Evolutionary conservation across 1,140 invertebrate species (phyloP).

Genomic region (Eubasilissa regina): DNA sequence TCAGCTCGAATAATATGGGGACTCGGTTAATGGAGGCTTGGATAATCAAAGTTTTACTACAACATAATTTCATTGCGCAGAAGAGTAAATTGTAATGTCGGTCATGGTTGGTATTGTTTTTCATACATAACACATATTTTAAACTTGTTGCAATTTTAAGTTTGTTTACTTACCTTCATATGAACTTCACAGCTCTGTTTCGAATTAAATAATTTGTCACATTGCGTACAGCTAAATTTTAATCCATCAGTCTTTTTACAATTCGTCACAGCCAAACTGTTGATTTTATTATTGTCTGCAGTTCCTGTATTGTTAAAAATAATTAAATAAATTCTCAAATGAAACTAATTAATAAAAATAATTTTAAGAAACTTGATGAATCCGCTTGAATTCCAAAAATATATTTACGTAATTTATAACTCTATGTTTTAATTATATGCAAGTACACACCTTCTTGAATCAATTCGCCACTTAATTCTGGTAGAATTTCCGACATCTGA

Average conservation of each 20-base stretch:
- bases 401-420: neutral
- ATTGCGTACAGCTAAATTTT: constrained; percentile 71
- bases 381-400: neutral
- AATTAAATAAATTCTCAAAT: too few relatives aligned
- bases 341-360: neutral
- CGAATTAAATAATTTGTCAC: constrained; percentile 73
- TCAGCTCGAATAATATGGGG: too few relatives aligned
- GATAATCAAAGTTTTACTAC: too few relatives aligned
- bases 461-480: neutral
- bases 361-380: too few relatives aligned
- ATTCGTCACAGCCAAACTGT: neutral
- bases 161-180: constrained; percentile 65
- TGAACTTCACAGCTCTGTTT: constrained; percentile 75
- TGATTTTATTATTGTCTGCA: neutral
- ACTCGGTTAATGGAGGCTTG: too few relatives aligned
- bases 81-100: too few relatives aligned
- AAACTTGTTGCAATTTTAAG: neutral
- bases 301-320: neutral
- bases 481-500: constrained; percentile 3
- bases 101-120: too few relatives aligned
- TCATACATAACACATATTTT: neutral
- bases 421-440: neutral
- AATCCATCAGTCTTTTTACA: constrained; percentile 18
- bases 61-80: too few relatives aligned
- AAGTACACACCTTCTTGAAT: neutral